These are phyloP conservation scores for Aricia artaxerxes DNA, from an alignment of 2,888 invertebrate species.

Conservation along the genomic window DNA sequence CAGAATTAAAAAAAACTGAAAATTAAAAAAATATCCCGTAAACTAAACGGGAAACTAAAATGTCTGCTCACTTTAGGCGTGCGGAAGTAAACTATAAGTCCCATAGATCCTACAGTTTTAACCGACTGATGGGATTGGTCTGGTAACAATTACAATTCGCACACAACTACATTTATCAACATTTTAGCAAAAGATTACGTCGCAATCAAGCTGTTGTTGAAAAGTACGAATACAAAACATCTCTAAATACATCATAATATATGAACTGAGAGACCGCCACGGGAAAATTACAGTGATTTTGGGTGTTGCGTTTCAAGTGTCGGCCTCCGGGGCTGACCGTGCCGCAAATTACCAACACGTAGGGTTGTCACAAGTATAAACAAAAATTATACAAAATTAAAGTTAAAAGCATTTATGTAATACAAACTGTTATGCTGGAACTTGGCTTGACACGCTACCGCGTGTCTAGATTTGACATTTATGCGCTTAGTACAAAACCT, in stretches of 20 bases:
- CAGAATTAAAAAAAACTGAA: too few relatives aligned
- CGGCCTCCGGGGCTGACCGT: constrained; percentile 33
- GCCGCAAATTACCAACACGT: constrained; percentile 44
- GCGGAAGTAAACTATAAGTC: too few relatives aligned
- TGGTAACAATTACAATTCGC: too few relatives aligned
- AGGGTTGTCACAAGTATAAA: not conserved
- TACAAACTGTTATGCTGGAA: not conserved
- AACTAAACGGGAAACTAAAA: too few relatives aligned
- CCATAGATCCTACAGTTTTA: not conserved
- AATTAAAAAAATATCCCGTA: too few relatives aligned
- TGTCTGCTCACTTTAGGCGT: too few relatives aligned
- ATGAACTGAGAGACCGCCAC: constrained; percentile 18
- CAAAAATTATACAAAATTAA: not conserved
- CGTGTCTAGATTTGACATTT: not conserved
- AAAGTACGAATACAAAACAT: not conserved
- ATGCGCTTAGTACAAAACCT: not conserved
- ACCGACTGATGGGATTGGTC: not conserved
- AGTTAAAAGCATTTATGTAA: not conserved
- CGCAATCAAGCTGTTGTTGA: not conserved
- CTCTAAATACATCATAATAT: constrained; percentile 13
- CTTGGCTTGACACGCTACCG: too few relatives aligned
- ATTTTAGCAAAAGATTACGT: not conserved
- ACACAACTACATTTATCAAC: not conserved
- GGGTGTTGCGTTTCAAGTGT: constrained; percentile 37
- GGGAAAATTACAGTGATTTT: constrained; percentile 41